phyloP scores from a whole-genome alignment of 2,113 vertebrate species.

The Cryptotis parvus region DNA sequence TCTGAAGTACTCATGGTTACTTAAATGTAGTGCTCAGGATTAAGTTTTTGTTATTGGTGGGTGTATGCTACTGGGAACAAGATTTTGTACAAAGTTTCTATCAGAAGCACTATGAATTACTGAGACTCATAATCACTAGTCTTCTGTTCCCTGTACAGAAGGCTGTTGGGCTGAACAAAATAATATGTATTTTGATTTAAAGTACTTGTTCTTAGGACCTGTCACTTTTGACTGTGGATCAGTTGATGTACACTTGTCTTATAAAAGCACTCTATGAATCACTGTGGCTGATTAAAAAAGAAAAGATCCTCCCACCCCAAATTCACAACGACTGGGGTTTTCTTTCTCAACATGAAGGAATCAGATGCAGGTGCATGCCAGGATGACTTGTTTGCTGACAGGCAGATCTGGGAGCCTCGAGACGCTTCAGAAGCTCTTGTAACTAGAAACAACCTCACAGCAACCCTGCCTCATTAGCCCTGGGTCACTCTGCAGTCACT shows the following conservation, averaged over 20 bases:
- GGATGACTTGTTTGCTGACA: no score
- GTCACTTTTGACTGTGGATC: constrained; percentile 95
- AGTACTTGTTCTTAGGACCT: constrained; percentile 97
- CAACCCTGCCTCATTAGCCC: no score
- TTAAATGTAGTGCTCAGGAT: constrained; percentile 90
- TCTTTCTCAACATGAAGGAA: no score
- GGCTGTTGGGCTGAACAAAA: constrained; percentile 94
- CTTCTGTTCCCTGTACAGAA: constrained; percentile 91
- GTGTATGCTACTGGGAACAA: constrained; percentile 96
- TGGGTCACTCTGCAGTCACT: no score
- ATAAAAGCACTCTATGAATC: constrained; percentile 99
- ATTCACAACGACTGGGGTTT: no score
- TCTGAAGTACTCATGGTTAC: constrained; percentile 93
- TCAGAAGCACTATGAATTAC: constrained; percentile 93
- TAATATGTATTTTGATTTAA: constrained; percentile 95
- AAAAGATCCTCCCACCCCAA: no score
- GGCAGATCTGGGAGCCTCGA: no score
- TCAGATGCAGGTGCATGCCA: no score
- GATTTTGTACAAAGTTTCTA: constrained; percentile 92
- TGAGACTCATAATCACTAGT: constrained; percentile 91
- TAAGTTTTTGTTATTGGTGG: constrained; percentile 92
- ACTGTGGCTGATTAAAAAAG: constrained; percentile 96
- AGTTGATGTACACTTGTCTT: constrained; percentile 99
- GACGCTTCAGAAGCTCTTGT: no score
- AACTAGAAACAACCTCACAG: no score